Evolutionary conservation across 2,888 invertebrate species (phyloP), one percentile per base, ranked within the genome.

Genomic region (Cephus pygmeus): DNA sequence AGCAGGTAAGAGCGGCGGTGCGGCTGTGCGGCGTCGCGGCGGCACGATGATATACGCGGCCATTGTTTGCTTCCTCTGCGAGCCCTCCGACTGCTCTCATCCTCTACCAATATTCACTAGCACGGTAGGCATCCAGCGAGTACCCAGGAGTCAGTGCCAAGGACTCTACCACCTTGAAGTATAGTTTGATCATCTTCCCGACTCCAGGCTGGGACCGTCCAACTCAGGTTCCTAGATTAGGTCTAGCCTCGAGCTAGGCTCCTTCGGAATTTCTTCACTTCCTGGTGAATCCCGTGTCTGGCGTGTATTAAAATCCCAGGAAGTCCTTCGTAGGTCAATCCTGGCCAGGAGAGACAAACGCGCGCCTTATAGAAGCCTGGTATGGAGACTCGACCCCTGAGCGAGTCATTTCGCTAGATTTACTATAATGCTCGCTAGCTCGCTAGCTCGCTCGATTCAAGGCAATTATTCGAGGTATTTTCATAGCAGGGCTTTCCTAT

Each of bases 41-140:
- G 87, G 87, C 91, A 87, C 87, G 90, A 90, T 90, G 90, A 91
- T 90, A 91, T 90, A 91, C 90, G 90, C 88, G 90, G 85, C 90
- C 90, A 90, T 90, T 90, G 90, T 91, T 90, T 85, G 82, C 82
- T 79, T 82, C 83, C 81, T 79, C 79, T 69, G 76, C 34, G 69
- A 77, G 71, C 30, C 56, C 56, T 23, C 56, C 56, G 56, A 56
- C 56, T 56, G 23, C 56, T 56, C 80, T 79, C 82, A 82, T 80
- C 82, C 81, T 81, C 81, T 82, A 35, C 83, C 69, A 15, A 69
- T 82, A 71, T 78, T 82, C 82, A 56, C 56, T 56, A 56, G 9
- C 56, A 2, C 23, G 23, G 23, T 56, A 56, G 56, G 56, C 56
- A 56, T 56, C 56, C 56, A 56, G 23, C 56, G 9, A 56, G 23